Conservation (phyloP, 2,113 vertebrate genomes). For the Entomyzon cyanotis region DNA sequence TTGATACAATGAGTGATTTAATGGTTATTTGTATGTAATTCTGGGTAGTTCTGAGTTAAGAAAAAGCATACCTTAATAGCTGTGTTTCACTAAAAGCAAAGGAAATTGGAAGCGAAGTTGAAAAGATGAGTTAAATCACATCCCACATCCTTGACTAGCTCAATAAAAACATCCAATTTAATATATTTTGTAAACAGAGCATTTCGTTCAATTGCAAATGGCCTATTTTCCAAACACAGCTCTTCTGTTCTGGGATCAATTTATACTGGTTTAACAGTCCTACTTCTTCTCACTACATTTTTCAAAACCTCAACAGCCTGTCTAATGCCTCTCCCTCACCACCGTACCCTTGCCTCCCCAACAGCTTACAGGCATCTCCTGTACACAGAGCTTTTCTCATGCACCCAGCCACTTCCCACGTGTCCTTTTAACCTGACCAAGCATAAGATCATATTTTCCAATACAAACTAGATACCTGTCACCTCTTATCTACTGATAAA, state of each 20-base stretch:
- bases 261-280: neutral
- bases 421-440: neutral
- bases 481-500: neutral
- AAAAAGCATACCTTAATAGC: neutral
- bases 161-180: neutral
- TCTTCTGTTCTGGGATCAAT: neutral
- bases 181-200: neutral
- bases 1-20: neutral
- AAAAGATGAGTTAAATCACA: neutral
- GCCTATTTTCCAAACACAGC: neutral
- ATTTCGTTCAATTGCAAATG: neutral
- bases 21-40: neutral
- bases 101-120: neutral
- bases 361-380: neutral
- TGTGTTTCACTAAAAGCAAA: neutral
- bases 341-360: neutral
- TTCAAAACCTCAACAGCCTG: neutral
- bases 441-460: neutral
- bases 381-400: neutral
- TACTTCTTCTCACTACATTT: neutral
- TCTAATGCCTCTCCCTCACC: neutral
- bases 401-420: neutral
- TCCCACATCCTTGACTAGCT: neutral
- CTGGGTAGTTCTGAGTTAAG: neutral
- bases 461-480: neutral